Percentiles rank a stretch among this genome's conserved stretches.
Evolutionary conservation across 2,888 invertebrate species (phyloP).

Genomic region (Tachystola acroxantha): DNA sequence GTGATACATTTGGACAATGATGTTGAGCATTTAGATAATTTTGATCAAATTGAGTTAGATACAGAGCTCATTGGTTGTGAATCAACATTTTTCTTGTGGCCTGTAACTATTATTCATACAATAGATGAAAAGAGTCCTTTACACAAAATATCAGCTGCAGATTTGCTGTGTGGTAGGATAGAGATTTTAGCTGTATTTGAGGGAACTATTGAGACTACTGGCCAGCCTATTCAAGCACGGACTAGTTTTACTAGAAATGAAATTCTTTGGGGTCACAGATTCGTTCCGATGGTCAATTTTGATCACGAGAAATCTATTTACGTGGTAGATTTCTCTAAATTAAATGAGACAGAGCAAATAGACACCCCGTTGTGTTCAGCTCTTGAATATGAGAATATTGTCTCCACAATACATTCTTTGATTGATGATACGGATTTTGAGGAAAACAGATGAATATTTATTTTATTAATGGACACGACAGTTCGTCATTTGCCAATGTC

Average conservation of each 20-base stretch:
- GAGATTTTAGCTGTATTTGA: slow-evolving; percentile 93
- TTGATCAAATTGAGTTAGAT: slow-evolving; percentile 89
- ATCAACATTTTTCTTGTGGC: slow-evolving; percentile 97
- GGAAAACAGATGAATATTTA: too few relatives aligned
- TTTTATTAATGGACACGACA: too few relatives aligned
- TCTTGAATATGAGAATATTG: slow-evolving; percentile 70
- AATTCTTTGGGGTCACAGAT: slow-evolving; percentile 92
- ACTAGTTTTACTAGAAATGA: slow-evolving; percentile 89
- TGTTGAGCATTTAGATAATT: slow-evolving; percentile 84
- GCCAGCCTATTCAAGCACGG: slow-evolving; percentile 88
- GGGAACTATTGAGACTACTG: slow-evolving; percentile 93
- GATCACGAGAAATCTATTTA: slow-evolving; percentile 84
- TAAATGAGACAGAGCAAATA: slow-evolving; percentile 89
- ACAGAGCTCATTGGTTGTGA: slow-evolving; percentile 90
- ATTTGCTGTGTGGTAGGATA: slow-evolving; percentile 90
- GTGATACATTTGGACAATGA: slow-evolving; percentile 89
- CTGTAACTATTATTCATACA: slow-evolving; percentile 93
- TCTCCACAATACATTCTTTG: background rate
- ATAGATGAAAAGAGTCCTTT: slow-evolving; percentile 93
- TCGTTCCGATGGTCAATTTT: slow-evolving; percentile 87
- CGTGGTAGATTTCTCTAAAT: slow-evolving; percentile 92
- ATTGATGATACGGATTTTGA: background rate
- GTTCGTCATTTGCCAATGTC: too few relatives aligned
- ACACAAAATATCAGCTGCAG: slow-evolving; percentile 92
- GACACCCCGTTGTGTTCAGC: slow-evolving; percentile 93